A percentile compares a stretch with the other conserved stretches of the same genome.
Conservation (phyloP, 2,888 invertebrate species). For the Sphaerophoria taeniata region DNA sequence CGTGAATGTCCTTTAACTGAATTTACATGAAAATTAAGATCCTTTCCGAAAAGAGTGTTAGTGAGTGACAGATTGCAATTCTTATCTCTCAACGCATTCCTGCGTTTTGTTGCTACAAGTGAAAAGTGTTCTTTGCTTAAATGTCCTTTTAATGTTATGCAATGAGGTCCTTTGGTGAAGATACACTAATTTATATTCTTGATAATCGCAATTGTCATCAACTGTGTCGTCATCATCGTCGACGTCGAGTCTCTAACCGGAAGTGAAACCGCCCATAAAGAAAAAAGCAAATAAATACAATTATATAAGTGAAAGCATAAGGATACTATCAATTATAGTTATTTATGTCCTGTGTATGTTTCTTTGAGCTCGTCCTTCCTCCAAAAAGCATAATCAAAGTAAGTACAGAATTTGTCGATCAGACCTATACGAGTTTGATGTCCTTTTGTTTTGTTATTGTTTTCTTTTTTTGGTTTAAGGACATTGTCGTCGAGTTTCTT, state of each 20-base stretch:
- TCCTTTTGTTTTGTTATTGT: slow-evolving; percentile 9
- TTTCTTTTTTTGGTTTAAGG: slow-evolving; percentile 2
- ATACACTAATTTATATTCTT: slow-evolving; percentile 6
- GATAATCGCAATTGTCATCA: neutral
- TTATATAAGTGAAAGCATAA: slow-evolving; percentile 30
- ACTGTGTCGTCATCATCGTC: too few species aligned
- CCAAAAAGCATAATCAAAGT: slow-evolving; percentile 24
- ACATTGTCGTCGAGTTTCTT: neutral
- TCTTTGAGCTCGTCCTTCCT: neutral
- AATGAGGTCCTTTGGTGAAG: slow-evolving; percentile 25
- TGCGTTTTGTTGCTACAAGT: neutral
- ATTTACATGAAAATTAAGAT: too few species aligned
- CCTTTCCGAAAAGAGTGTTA: neutral
- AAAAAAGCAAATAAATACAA: neutral
- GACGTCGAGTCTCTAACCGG: neutral
- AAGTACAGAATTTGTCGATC: neutral
- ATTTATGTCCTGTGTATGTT: neutral
- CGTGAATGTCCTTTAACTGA: too few species aligned
- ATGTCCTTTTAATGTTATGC: neutral
- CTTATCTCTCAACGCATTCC: neutral
- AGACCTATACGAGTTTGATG: neutral
- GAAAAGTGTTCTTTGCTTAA: neutral
- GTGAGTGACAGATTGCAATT: slow-evolving; percentile 16
- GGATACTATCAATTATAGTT: slow-evolving; percentile 1
- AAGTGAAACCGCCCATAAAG: slow-evolving; percentile 31